Conservation (phyloP, 1,140 invertebrate genomes). For the Sipha flava region DNA sequence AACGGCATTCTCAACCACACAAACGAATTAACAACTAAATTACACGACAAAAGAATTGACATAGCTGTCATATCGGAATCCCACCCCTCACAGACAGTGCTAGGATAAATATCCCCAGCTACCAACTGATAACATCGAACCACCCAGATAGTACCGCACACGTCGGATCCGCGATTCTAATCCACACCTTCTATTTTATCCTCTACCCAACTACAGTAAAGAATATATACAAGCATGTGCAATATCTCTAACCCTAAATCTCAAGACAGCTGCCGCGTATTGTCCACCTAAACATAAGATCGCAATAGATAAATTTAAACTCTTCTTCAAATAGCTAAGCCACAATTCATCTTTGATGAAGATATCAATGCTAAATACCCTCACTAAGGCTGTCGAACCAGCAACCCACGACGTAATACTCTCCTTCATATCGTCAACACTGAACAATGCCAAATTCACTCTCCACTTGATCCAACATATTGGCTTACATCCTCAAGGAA, state of each 20-base stretch:
- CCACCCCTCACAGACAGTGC: conserved; percentile 32
- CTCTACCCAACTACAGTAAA: not conserved
- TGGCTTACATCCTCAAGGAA: not conserved
- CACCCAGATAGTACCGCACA: not conserved
- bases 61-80: conserved; percentile 34
- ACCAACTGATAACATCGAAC: not conserved
- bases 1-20: no score
- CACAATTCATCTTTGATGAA: not conserved
- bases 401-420: not conserved
- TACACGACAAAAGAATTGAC: conserved; percentile 35
- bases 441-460: not conserved
- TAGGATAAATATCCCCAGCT: not conserved
- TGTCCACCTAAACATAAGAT: not conserved
- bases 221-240: not conserved
- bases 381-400: not conserved
- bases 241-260: not conserved
- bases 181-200: not conserved
- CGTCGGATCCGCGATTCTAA: not conserved
- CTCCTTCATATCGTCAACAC: not conserved
- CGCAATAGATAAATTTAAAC: not conserved
- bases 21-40: conserved; percentile 33
- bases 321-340: not conserved
- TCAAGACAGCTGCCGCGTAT: not conserved
- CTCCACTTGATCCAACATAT: not conserved
- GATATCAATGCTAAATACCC: not conserved